phyloP scores from a whole-genome alignment of 2,888 invertebrate species.

The Anorthoa munda region DNA sequence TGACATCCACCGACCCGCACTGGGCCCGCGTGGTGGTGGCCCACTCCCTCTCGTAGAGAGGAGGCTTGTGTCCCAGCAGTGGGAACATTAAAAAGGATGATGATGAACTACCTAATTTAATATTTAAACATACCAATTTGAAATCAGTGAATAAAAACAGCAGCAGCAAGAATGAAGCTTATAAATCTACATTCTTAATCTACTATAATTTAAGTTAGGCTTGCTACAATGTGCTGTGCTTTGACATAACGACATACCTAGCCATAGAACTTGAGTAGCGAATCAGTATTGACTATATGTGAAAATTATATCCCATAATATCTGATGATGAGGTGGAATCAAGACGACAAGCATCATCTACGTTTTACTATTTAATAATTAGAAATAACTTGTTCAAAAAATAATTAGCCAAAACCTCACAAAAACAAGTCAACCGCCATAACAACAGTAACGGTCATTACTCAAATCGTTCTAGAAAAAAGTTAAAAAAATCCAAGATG shows the following conservation, averaged over 20 bases:
- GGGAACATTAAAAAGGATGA: too few relatives aligned
- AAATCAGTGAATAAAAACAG: too few relatives aligned
- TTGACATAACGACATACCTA: neutral
- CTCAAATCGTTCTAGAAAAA: slow-evolving; percentile 56
- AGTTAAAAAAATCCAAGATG: slow-evolving; percentile 64
- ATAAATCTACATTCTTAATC: neutral
- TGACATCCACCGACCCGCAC: too few relatives aligned
- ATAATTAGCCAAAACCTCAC: neutral
- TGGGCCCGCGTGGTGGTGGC: too few relatives aligned
- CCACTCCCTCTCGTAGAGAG: too few relatives aligned
- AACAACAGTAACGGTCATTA: slow-evolving; percentile 61
- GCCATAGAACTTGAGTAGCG: neutral
- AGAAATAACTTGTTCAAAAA: neutral
- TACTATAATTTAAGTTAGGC: neutral
- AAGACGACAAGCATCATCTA: neutral
- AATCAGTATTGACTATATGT: neutral
- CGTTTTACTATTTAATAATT: too few relatives aligned
- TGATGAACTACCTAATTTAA: too few relatives aligned
- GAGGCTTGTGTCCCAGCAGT: too few relatives aligned
- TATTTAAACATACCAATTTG: too few relatives aligned
- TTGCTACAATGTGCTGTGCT: neutral
- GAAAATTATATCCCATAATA: neutral
- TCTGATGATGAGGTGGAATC: neutral
- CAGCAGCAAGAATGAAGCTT: too few relatives aligned
- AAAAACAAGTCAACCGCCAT: slow-evolving; percentile 28